phyloP scores from a whole-genome alignment of 2,797 vertebrate species.

The Chiloscyllium punctatum region DNA sequence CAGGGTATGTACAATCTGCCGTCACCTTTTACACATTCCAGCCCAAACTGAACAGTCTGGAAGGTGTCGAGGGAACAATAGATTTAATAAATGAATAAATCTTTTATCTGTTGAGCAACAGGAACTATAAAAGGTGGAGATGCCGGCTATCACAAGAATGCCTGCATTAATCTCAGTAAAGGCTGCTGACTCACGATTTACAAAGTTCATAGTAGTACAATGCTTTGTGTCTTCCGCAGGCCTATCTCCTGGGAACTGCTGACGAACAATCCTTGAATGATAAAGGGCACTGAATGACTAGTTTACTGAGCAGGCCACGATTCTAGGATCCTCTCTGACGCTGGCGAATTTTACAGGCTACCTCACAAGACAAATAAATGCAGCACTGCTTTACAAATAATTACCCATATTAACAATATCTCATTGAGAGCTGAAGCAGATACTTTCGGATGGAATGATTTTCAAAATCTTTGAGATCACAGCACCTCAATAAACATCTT shows the following conservation, averaged over 20 bases:
- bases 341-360: not conserved
- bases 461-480: not conserved
- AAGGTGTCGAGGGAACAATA: not conserved
- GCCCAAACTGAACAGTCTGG: not conserved
- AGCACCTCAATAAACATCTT: not conserved
- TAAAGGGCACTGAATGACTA: not conserved
- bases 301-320: not conserved
- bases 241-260: not conserved
- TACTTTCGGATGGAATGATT: not conserved
- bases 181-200: not conserved
- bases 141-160: not conserved
- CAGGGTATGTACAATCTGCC: not conserved
- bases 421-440: too few species aligned
- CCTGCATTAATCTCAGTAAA: not conserved
- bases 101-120: not conserved
- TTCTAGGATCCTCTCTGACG: not conserved
- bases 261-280: not conserved
- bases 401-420: not conserved
- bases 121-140: not conserved
- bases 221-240: not conserved
- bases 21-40: not conserved
- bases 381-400: not conserved
- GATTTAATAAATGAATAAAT: not conserved
- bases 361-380: not conserved
- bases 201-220: constrained; percentile 11